Evolutionary conservation across 2,113 vertebrate species (phyloP), one percentile per base, ranked within the genome.

Genomic region (Ceuthmochares aereus): DNA sequence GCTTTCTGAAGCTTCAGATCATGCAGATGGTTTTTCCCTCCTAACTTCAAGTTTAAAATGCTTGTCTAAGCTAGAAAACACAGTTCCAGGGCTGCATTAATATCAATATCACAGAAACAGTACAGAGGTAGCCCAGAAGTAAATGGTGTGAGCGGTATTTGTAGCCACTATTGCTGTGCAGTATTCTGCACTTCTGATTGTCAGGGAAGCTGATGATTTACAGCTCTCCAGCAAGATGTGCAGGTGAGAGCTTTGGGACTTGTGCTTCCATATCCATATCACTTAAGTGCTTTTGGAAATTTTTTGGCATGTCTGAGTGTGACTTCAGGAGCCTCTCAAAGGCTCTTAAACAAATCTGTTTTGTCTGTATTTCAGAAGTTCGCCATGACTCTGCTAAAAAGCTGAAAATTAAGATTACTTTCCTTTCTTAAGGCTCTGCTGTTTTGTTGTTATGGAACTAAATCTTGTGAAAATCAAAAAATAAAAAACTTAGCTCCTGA

Each of bases 391-490:
- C 27, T 59, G 21, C 52, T 74, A 56, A n/a, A 83, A 59, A 9
- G n/a, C 16, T 91, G 42, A 80, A 95, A 95, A 74, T 55, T 14
- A 70, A 43, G 40, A 32, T 85, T 40, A 29, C 22, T 84, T 92
- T 70, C 7, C 36, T 72, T 87, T 79, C 52, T 82, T 89, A 54
- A 76, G n/a, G 6, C 27, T 77, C 20, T n/a, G 9, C 27, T 58
- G 8, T 66, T 96, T 69, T 55, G 11, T 54, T 93, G 43, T 42
- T 23, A 68, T 66, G 29, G 13, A 90, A 54, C 21, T 60, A 60
- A 47, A 60, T 58, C 59, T 89, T 79, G 10, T 59, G 45, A 69
- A 87, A 66, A 62, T 34, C 60, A 91, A 88, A 54, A 63, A 45
- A 80, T 60, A 49, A 80, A 64, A 70, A 58, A 3, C 32, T 47